Percentiles rank a stretch among this genome's conserved stretches.
Evolutionary conservation across 2,888 invertebrate species (phyloP).

Genomic region (Listrodromus nycthemerus): DNA sequence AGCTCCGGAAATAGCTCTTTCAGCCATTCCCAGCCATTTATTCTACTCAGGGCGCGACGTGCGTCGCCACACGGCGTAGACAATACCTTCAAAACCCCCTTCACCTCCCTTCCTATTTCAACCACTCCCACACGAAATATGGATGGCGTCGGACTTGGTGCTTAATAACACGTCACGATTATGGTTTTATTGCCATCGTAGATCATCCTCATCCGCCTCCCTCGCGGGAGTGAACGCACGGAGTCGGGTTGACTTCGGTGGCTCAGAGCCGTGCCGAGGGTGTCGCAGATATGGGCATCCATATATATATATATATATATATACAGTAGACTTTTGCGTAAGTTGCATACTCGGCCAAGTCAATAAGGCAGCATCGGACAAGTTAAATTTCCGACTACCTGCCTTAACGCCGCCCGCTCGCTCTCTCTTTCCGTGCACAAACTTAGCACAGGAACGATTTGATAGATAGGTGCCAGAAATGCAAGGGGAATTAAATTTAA

Average conservation of each 20-base stretch:
- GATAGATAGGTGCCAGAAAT: too few species aligned
- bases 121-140: constrained; percentile 33
- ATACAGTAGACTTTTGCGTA: too few species aligned
- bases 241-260: not conserved
- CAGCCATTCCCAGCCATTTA: constrained; percentile 49
- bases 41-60: constrained; percentile 45
- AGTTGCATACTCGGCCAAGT: too few species aligned
- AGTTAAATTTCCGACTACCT: too few species aligned
- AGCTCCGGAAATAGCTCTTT: constrained; percentile 1
- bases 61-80: constrained; percentile 33
- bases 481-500: too few species aligned
- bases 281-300: not conserved
- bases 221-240: constrained; percentile 9
- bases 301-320: not conserved
- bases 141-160: constrained; percentile 46
- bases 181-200: constrained; percentile 55
- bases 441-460: too few species aligned
- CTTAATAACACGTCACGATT: constrained; percentile 60
- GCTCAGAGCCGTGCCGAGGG: not conserved
- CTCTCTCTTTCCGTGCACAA: too few species aligned
- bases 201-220: constrained; percentile 49
- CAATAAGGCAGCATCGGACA: too few species aligned
- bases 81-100: constrained; percentile 24
- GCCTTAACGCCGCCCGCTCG: too few species aligned
- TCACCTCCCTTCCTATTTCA: not conserved